Evolutionary conservation across 2,113 vertebrate species (phyloP), one percentile per base, ranked within the genome.

Genomic region (Serilophus lunatus): DNA sequence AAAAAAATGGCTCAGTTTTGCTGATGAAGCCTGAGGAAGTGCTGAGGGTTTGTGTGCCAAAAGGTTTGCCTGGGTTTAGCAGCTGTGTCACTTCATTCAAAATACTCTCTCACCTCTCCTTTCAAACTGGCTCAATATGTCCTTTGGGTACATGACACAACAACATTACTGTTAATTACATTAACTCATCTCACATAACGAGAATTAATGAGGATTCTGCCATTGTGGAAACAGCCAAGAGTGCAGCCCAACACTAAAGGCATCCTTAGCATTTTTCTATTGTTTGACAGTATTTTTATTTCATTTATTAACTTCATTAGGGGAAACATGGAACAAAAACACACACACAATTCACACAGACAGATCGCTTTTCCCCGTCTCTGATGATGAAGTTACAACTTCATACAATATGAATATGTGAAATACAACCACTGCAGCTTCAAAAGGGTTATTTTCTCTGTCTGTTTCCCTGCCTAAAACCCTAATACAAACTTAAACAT

Each of bases 131-230:
- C 72, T 86, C 13, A 3, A 44, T 81, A 68, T 70, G 68, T 44
- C 88, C 72, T 66, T 18, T 88, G 94, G 80, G 68, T 83, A 75
- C 88, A 79, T 1, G n/a, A 66, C 64, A 59, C 76, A 92, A 69
- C 25, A 83, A 10, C 71, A 81, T 81, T 63, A 71, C 65, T 31
- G 49, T 82, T 94, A 92, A 92, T 95, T 92, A 88, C 50, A 86
- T 83, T 94, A 95, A 81, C 56, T 94, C 82, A 75, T 54, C 79
- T 95, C 90, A 38, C 44, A 25, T 95, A 95, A 94, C 86, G 87
- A 93, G 82, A 94, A 96, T 88, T 88, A 90, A 95, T 92, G 88
- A 93, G 88, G 75, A 31, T 25, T 68, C 83, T 96, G 56, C 56
- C 76, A 57, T 56, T 44, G 36, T 82, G 57, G 64, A 92, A 50